phyloP scores from a whole-genome alignment of 23 tunicate species.

The Trididemnum miniatum region DNA sequence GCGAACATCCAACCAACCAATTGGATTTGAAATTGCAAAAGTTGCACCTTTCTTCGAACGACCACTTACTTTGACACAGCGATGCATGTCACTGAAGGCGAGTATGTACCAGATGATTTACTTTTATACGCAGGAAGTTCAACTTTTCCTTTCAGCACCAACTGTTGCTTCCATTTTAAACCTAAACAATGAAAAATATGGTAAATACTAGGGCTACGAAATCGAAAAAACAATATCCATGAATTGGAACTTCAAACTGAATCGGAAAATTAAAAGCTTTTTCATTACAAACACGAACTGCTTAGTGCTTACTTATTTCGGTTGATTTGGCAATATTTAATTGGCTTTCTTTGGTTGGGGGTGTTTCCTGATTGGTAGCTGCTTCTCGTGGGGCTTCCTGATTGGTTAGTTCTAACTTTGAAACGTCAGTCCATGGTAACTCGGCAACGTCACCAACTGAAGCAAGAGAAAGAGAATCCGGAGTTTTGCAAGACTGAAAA shows the following conservation, averaged over 20 bases:
- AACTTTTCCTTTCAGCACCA: constrained; percentile 70
- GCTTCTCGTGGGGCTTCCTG: neutral
- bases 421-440: constrained; percentile 69
- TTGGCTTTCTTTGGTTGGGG: neutral
- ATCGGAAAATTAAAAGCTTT: no score
- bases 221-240: no score
- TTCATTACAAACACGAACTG: no score
- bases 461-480: constrained; percentile 55
- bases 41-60: neutral
- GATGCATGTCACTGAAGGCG: constrained; percentile 54
- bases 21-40: neutral
- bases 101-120: constrained; percentile 19
- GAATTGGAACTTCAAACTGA: no score
- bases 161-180: constrained; percentile 69
- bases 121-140: constrained; percentile 31
- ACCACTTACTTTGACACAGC: constrained; percentile 66
- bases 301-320: no score
- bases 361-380: constrained; percentile 8
- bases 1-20: neutral
- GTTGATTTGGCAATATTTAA: no score
- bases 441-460: constrained; percentile 67
- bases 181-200: no score
- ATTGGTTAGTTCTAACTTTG: constrained; percentile 48
- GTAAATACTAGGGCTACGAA: no score
- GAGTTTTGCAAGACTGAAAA: constrained; percentile 2